Base-by-base conservation (phyloP, 2,888 invertebrate genomes). In the Phytoseiulus persimilis region DNA sequence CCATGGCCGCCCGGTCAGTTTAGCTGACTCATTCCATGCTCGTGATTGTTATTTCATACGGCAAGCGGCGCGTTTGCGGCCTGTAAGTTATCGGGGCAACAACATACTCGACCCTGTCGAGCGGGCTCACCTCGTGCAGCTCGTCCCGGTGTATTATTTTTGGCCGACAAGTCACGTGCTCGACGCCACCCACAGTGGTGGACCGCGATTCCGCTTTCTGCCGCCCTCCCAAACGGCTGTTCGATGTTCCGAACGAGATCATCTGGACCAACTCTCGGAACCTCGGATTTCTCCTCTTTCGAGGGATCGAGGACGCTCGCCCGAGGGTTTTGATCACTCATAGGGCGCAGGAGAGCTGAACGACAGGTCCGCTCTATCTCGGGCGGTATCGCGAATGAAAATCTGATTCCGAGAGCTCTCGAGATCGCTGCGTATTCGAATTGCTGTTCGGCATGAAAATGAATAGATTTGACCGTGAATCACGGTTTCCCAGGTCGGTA, bases 21-120 rank as follows among this genome's bases (percentile, higher is more conserved):
- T 6, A 65, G 65, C 28, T 65, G 65, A 23, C 23, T 65, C 23
- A 65, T 65, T 6, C 65, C 65, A 65, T 65, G 65, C 65, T 65
- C 65, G 65, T 65, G 65, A 65, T 65, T 65, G 65, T 65, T 65
- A 65, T 65, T 65, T 65, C 65, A 65, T 65, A 65, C 65, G 65
- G 65, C 65, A 65, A 65, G 65, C 65, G 65, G 65, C 65, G 46
- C 46, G 65, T 28, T 18, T 1, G 65, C 65, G 65, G 65, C 18
- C 65, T 28, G 65, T 65, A 65, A 65, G 65, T 65, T 65, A 65
- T 65, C 65, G 65, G 65, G 65, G 28, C 11, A 65, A 65, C 65
- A 65, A 65, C 65, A 65, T 65, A 65, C 65, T 65, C 65, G 65
- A 65, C 65, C 28, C 65, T 65, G 65, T 65, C 65, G 65, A 65